Evolutionary conservation across 2,797 vertebrate genomes (phyloP).

Genomic region (Zalophus californianus): DNA sequence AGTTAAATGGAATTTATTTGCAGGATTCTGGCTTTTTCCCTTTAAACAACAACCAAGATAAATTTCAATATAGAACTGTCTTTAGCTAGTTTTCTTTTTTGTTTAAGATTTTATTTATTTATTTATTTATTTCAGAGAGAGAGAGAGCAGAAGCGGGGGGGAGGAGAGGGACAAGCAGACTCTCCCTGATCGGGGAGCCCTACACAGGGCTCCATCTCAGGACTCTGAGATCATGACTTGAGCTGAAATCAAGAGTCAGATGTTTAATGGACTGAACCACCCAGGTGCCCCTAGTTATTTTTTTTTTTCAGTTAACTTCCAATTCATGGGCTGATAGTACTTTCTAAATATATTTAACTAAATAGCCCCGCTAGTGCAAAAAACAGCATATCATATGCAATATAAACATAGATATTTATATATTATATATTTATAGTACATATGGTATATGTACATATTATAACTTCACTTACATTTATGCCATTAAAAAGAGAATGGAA

Average conservation of each 20-base stretch:
- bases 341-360: not conserved
- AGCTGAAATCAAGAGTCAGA: not conserved
- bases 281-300: not conserved
- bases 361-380: constrained; percentile 10
- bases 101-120: not conserved
- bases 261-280: not conserved
- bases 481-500: not conserved
- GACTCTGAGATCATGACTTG: not conserved
- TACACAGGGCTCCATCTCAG: not conserved
- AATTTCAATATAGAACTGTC: not conserved
- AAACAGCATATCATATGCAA: not conserved
- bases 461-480: not conserved
- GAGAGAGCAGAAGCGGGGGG: not conserved
- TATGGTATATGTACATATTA: not conserved
- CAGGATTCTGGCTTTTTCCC: not conserved
- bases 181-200: not conserved
- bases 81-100: not conserved
- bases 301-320: not conserved
- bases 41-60: not conserved
- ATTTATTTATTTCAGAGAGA: not conserved
- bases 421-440: not conserved
- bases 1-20: not conserved
- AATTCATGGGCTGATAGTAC: not conserved
- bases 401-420: not conserved
- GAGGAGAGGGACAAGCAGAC: not conserved